A percentile compares a stretch with the other conserved stretches of the same genome.
phyloP scores from a whole-genome alignment of 2,797 vertebrate genomes.

The Lacerta viridis region DNA sequence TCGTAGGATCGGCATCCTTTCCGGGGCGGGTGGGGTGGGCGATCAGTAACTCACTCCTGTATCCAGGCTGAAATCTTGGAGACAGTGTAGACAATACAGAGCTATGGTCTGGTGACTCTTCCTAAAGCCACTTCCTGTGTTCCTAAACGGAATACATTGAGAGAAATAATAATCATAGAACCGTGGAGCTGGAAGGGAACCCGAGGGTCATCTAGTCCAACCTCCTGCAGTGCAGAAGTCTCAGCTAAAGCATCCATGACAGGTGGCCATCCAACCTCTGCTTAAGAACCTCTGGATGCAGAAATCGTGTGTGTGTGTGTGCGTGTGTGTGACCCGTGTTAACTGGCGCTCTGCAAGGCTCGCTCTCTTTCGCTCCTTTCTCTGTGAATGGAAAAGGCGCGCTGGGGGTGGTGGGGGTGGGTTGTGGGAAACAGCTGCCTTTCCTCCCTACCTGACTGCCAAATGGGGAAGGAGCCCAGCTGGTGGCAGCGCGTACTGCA shows the following conservation, averaged over 20 bases:
- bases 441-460: neutral
- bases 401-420: neutral
- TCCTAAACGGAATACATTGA: too few relatives aligned
- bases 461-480: neutral
- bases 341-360: neutral
- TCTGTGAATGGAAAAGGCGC: neutral
- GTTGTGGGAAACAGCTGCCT: neutral
- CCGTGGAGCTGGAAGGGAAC: too few relatives aligned
- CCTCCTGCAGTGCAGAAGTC: too few relatives aligned
- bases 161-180: neutral
- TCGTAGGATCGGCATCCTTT: neutral
- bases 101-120: too few relatives aligned
- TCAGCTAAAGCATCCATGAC: too few relatives aligned
- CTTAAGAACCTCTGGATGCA: neutral
- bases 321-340: neutral
- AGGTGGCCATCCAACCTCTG: neutral
- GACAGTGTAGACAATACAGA: too few relatives aligned
- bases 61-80: too few relatives aligned
- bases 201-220: too few relatives aligned
- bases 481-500: too few relatives aligned
- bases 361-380: neutral
- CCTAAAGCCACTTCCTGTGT: too few relatives aligned
- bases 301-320: neutral
- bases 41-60: too few relatives aligned
- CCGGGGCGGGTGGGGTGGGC: neutral